phyloP scores from a whole-genome alignment of 1,140 invertebrate genomes.

The Coelopa frigida region DNA sequence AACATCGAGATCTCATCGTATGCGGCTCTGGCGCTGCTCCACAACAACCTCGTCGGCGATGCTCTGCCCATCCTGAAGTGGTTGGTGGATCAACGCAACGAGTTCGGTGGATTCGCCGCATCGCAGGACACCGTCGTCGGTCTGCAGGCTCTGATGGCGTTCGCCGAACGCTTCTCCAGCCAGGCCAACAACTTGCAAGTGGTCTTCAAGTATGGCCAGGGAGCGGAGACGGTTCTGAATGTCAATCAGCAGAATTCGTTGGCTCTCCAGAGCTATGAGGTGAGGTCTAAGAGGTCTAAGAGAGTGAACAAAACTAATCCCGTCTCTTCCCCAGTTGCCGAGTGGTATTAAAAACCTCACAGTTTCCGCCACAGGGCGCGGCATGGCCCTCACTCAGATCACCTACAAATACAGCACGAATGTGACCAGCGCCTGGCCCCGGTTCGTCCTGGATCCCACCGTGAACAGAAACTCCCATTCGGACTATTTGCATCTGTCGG shows the following conservation, averaged over 20 bases:
- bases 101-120: slow-evolving; percentile 73
- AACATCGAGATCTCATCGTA: slow-evolving; percentile 88
- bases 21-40: slow-evolving; percentile 62
- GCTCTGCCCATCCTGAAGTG: slow-evolving; percentile 75
- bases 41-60: slow-evolving; percentile 58
- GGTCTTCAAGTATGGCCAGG: slow-evolving; percentile 50
- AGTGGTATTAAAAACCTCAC: slow-evolving; percentile 47
- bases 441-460: slow-evolving; percentile 83
- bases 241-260: slow-evolving; percentile 64
- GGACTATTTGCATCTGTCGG: slow-evolving; percentile 76
- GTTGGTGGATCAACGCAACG: slow-evolving; percentile 74
- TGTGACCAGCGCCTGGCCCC: slow-evolving; percentile 81
- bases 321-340: slow-evolving; percentile 22
- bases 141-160: slow-evolving; percentile 61
- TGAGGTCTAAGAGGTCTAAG: slow-evolving; percentile 5
- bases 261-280: slow-evolving; percentile 56
- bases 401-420: slow-evolving; percentile 79
- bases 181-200: slow-evolving; percentile 52
- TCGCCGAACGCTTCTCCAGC: slow-evolving; percentile 55
- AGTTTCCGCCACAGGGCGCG: slow-evolving; percentile 68
- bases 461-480: slow-evolving; percentile 77
- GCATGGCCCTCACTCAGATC: slow-evolving; percentile 77
- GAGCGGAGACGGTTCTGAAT: slow-evolving; percentile 55
- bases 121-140: slow-evolving; percentile 66
- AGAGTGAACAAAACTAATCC: no score